phyloP scores from a whole-genome alignment of 2,113 vertebrate genomes.

The Passer montanus region DNA sequence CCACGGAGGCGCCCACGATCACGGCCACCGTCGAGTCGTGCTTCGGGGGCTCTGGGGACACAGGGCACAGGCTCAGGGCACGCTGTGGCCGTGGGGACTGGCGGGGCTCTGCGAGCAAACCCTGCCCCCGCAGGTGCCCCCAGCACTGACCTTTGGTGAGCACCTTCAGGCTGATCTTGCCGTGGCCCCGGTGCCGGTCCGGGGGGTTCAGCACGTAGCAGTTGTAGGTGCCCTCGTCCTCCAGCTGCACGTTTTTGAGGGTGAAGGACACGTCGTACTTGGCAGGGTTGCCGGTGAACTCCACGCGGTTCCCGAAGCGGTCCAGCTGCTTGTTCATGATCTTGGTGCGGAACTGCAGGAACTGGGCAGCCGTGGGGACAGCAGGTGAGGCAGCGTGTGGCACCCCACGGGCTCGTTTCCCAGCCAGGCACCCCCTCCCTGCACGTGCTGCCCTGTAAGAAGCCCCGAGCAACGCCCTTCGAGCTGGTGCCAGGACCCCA shows the following conservation, averaged over 20 bases:
- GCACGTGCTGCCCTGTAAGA: accelerated
- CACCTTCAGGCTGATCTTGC: slow-evolving; percentile 82
- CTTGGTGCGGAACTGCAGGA: slow-evolving; percentile 88
- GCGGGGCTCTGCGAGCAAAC: not conserved
- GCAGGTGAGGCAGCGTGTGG: not conserved
- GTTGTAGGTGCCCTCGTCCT: slow-evolving; percentile 87
- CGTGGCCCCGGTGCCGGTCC: slow-evolving; percentile 86
- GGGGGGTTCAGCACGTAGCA: slow-evolving; percentile 94
- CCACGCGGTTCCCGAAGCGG: slow-evolving; percentile 86
- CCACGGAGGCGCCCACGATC: slow-evolving; percentile 91
- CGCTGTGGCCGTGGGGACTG: accelerated
- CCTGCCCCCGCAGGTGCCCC: not conserved
- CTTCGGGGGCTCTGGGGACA: slow-evolving; percentile 83
- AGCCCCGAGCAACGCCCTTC: not conserved
- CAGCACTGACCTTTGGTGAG: slow-evolving; percentile 85
- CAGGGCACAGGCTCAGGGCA: not conserved
- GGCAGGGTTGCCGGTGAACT: slow-evolving; percentile 89
- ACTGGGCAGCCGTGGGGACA: slow-evolving; percentile 61
- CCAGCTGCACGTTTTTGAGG: slow-evolving; percentile 84
- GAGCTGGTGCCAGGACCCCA: not conserved
- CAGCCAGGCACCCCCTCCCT: not conserved
- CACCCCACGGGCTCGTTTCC: accelerated
- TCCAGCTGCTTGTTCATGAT: slow-evolving; percentile 81
- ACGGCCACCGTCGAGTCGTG: slow-evolving; percentile 93
- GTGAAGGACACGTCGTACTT: slow-evolving; percentile 92